Conservation (phyloP, 2,113 vertebrate genomes). For the Procavia capensis region DNA sequence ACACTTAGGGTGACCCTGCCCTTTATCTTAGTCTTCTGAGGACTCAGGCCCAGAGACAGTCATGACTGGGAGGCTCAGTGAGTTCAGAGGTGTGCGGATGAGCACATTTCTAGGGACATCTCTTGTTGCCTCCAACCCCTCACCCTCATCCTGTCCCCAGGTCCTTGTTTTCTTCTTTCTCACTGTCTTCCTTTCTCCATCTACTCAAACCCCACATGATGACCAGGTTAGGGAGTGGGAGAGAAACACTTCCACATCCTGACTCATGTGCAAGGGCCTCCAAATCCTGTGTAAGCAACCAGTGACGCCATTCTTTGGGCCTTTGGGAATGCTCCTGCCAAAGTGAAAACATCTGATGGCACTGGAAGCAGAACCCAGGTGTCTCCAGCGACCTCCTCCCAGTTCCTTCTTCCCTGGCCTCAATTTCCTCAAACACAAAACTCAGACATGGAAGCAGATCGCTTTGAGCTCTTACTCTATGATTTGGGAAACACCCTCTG, state of each 20-base stretch:
- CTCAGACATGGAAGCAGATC: rapidly evolving
- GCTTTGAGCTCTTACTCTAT: rapidly evolving
- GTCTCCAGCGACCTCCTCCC: rapidly evolving
- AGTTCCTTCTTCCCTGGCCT: background rate
- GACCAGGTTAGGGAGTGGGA: background rate
- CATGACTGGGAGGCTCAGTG: rapidly evolving
- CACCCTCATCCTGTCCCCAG: background rate
- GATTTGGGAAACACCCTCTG: background rate
- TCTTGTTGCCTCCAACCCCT: background rate
- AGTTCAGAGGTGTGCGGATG: background rate
- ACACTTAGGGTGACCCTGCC: background rate
- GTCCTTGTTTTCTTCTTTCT: background rate
- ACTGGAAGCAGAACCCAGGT: background rate
- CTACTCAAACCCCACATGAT: background rate
- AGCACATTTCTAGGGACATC: too few relatives aligned
- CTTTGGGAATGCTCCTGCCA: background rate
- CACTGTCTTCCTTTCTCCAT: background rate
- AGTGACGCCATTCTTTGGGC: background rate
- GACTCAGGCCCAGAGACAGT: background rate
- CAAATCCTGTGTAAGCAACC: rapidly evolving
- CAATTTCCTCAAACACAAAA: rapidly evolving
- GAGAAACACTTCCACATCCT: background rate
- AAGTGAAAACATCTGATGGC: background rate
- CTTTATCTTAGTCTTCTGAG: background rate
- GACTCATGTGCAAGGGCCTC: background rate